Evolutionary conservation across 1,140 invertebrate genomes (phyloP), one percentile per base, ranked within the genome.

Genomic region (Dinoponera quadriceps): DNA sequence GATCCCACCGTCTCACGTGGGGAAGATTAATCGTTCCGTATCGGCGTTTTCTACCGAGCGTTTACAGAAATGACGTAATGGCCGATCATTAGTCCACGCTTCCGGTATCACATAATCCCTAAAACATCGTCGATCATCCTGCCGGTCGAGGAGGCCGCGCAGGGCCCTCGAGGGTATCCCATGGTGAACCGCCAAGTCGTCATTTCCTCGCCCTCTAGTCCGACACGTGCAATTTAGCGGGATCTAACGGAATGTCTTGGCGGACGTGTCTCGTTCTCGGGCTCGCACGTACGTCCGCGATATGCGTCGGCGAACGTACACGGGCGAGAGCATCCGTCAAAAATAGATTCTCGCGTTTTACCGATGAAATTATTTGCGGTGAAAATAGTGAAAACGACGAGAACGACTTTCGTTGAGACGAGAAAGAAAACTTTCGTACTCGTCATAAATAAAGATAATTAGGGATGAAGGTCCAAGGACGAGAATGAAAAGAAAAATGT

Each of bases 91-190:
- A 87, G 85, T 78, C 71, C 65, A 69, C 66, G 80, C 85, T 87
- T 87, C 85, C 85, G 85, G 85, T 87, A 87, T 87, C 85, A 83
- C 85, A 82, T 87, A 86, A 87, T 87, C 85, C 85, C 85, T 87
- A 87, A 87, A 87, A 87, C 85, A 73, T 87, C 85, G 85, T 87
- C 85, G 85, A 87, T 87, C 85, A 87, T 87, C 55, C 85, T 78
- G 84, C 77, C 80, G 80, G 69, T 20, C 49, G 54, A 68, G 59
- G 71, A 86, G 85, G 74, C 80, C 72, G 81, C 51, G 63, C 71
- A 66, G 55, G n/a, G 27, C 65, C 82, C 85, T 73, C 54, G 54
- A 80, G 85, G 85, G 63, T 73, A 87, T 87, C 72, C 81, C 62
- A 75, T 68, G 66, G 65, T 72, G 78, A 83, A 83, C 69, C 86